Evolutionary conservation across 1,140 invertebrate genomes (phyloP), one percentile per base, ranked within the genome.

Genomic region (Lepidurus packardi): DNA sequence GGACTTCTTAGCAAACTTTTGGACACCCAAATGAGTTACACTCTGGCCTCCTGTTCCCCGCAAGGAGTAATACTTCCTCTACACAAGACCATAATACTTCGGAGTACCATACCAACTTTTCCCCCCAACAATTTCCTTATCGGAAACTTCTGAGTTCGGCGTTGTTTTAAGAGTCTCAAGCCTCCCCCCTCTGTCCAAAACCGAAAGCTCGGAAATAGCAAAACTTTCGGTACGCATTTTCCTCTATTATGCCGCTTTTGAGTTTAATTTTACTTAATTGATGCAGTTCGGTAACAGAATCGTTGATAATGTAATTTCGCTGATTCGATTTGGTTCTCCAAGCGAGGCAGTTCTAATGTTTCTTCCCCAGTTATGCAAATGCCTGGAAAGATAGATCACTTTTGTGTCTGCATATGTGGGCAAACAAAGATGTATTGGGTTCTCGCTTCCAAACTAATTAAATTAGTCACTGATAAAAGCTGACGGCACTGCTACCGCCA

Each of bases 381-480:
- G 53, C 13, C n/a, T 21, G 8, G 53, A 21, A 65, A 65, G 53
- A 65, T 65, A 65, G 53, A 65, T 65, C 53, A 65, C 13, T 65
- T 65, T 65, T 5, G 16, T 21, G 53, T 65, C 16, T 16, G 53
- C 21, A 65, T 65, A 21, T 65, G 53, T 21, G 21, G 53, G 53
- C 8, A 65, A 65, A 65, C 53, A 65, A 65, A 65, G 53, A 65
- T 16, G 53, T 65, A 65, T 65, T 65, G 53, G 53, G 53, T 65
- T 65, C 53, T 65, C 53, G 53, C 53, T 65, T 65, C 53, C 53
- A 21, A 65, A 21, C 53, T 65, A 65, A 65, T 65, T 65, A 65
- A 65, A 65, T 65, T 65, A 65, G 53, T 65, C 21, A 65, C 53
- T n/a, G 53, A 65, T 65, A 65, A 65, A 65, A 65, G 53, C 53